Percentiles rank a stretch among this genome's conserved stretches.
Evolutionary conservation across 2,797 vertebrate species (phyloP).

Genomic region (Pelochelys cantorii): DNA sequence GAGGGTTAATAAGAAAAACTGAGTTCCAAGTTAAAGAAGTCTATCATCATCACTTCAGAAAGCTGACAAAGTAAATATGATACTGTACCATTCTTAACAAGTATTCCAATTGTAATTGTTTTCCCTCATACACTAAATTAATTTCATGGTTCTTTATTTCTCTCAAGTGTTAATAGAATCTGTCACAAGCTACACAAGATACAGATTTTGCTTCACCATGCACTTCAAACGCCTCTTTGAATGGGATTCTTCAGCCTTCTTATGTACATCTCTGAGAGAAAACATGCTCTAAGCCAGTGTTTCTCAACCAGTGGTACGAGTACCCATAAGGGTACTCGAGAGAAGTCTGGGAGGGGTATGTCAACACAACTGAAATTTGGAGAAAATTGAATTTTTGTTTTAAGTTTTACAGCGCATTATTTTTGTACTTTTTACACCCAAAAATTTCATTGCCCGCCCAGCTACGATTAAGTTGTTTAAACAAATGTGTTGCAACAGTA

Average conservation of each 20-base stretch:
- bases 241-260: background rate
- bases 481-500: no score
- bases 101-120: background rate
- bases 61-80: background rate
- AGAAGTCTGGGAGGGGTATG: no score
- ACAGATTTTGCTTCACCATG: background rate
- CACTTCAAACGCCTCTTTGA: background rate
- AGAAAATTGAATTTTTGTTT: no score
- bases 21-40: background rate
- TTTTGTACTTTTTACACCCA: no score
- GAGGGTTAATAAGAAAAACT: background rate
- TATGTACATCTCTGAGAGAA: background rate
- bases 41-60: background rate
- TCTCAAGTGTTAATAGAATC: background rate
- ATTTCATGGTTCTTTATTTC: background rate
- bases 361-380: no score
- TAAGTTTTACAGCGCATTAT: no score
- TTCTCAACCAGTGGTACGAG: no score
- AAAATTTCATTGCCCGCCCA: no score
- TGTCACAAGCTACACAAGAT: rapidly evolving
- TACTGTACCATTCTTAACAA: background rate
- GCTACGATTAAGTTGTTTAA: no score
- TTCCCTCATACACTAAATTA: rapidly evolving
- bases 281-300: no score
- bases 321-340: no score